Conservation (phyloP, 1,140 invertebrate genomes). For the Anoplophora glabripennis region DNA sequence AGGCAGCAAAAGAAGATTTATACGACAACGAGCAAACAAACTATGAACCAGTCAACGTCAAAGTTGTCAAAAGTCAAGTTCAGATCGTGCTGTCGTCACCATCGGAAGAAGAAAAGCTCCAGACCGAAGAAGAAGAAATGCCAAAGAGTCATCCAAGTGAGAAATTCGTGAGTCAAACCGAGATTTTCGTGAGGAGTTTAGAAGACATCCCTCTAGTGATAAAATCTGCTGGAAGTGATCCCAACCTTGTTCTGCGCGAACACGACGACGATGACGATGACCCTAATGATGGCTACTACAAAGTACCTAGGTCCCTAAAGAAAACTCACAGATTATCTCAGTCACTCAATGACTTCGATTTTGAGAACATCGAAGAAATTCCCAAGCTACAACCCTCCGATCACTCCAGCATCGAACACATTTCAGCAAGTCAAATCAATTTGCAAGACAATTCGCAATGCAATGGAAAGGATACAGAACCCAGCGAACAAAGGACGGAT, state of each 20-base stretch:
- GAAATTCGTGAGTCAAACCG: conserved; percentile 27
- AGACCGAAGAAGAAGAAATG: conserved; percentile 3
- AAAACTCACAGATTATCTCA: conserved; percentile 36
- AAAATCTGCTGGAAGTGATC: conserved; percentile 44
- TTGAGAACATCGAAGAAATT: conserved; percentile 31
- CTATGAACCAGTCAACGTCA: conserved; percentile 16
- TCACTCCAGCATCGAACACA: conserved; percentile 42
- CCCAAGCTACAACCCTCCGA: conserved; percentile 16
- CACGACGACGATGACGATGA: conserved; percentile 35
- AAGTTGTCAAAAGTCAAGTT: conserved; percentile 27
- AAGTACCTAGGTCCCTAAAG: conserved; percentile 39
- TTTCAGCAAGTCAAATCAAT: conserved; percentile 41
- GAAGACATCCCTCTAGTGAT: conserved; percentile 23
- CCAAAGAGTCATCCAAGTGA: conserved; percentile 22
- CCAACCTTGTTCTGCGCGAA: conserved; percentile 30
- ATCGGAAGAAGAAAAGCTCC: background rate
- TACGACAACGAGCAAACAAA: conserved; percentile 24
- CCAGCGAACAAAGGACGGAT: conserved; percentile 1
- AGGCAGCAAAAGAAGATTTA: conserved; percentile 19
- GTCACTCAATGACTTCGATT: conserved; percentile 43
- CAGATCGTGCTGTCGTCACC: conserved; percentile 27
- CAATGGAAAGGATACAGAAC: conserved; percentile 1
- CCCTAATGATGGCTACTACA: conserved; percentile 42
- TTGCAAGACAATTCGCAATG: background rate
- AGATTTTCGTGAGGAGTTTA: conserved; percentile 15